Percentiles rank a stretch among this genome's conserved stretches.
Evolutionary conservation across 2,888 invertebrate species (phyloP).

Genomic region (Himalopsyche japonica): DNA sequence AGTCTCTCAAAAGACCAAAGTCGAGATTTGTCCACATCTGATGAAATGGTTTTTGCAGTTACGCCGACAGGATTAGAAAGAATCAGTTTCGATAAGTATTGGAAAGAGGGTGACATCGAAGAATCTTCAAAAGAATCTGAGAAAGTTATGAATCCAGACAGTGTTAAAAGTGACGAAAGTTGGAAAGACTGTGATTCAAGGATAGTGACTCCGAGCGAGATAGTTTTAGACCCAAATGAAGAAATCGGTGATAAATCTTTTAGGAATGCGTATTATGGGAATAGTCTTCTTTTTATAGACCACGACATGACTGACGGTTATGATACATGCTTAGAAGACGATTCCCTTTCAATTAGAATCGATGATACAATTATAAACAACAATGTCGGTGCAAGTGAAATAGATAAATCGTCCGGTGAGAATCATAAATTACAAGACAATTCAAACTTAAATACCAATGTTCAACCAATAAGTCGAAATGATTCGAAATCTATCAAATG

Average conservation of each 20-base stretch:
- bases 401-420: conserved; percentile 9
- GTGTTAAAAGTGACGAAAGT: conserved; percentile 54
- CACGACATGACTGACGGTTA: conserved; percentile 60
- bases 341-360: conserved; percentile 48
- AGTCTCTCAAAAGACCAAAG: conserved; percentile 56
- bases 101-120: conserved; percentile 51
- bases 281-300: conserved; percentile 54
- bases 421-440: neutral
- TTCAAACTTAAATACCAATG: neutral
- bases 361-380: conserved; percentile 33
- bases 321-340: conserved; percentile 67
- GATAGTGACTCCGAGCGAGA: conserved; percentile 45
- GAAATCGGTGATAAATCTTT: conserved; percentile 48
- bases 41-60: conserved; percentile 61
- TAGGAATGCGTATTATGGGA: conserved; percentile 49
- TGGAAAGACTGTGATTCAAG: conserved; percentile 55
- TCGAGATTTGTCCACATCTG: conserved; percentile 58
- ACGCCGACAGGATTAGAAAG: conserved; percentile 59
- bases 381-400: conserved; percentile 19
- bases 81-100: conserved; percentile 59
- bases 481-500: neutral
- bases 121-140: conserved; percentile 28
- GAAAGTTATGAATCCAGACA: conserved; percentile 43
- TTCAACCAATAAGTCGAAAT: conserved; percentile 39
- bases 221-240: conserved; percentile 49